Conservation (phyloP, 2,888 invertebrate genomes). For the Schizotus pectinicornis region DNA sequence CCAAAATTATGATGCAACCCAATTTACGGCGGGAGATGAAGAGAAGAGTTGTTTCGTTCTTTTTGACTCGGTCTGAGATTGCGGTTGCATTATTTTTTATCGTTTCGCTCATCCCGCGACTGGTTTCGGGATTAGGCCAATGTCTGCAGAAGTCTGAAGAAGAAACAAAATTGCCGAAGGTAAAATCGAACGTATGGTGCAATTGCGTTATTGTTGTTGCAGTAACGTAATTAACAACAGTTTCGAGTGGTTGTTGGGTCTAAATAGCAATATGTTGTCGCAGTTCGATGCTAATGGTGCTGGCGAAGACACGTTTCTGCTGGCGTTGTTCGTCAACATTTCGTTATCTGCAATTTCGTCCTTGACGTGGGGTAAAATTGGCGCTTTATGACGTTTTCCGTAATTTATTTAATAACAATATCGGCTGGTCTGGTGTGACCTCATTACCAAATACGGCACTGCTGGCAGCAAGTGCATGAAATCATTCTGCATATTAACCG, state of each 20-base stretch:
- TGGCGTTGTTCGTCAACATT: neutral
- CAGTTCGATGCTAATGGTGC: too few relatives aligned
- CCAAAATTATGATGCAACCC: conserved; percentile 16
- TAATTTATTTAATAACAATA: conserved; percentile 14
- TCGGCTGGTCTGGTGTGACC: conserved; percentile 32
- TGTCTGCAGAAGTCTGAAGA: too few relatives aligned
- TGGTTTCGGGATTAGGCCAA: conserved; percentile 21
- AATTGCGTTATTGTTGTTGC: too few relatives aligned
- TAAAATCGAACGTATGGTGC: too few relatives aligned
- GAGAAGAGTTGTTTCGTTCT: neutral
- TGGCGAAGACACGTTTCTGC: too few relatives aligned
- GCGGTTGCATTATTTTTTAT: conserved; percentile 8
- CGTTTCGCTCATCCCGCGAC: conserved; percentile 15
- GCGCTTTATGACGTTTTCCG: too few relatives aligned
- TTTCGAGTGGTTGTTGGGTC: too few relatives aligned
- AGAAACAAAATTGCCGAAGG: too few relatives aligned
- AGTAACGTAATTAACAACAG: too few relatives aligned
- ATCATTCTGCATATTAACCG: conserved; percentile 22
- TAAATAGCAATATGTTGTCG: too few relatives aligned
- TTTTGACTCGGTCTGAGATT: conserved; percentile 13
- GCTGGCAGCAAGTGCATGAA: conserved; percentile 31
- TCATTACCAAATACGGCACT: conserved; percentile 41
- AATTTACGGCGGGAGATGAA: conserved; percentile 5
- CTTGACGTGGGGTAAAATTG: neutral
- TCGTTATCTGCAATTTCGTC: neutral